Evolutionary conservation across 2,888 invertebrate genomes (phyloP).

Genomic region (Silvanus unidentatus): DNA sequence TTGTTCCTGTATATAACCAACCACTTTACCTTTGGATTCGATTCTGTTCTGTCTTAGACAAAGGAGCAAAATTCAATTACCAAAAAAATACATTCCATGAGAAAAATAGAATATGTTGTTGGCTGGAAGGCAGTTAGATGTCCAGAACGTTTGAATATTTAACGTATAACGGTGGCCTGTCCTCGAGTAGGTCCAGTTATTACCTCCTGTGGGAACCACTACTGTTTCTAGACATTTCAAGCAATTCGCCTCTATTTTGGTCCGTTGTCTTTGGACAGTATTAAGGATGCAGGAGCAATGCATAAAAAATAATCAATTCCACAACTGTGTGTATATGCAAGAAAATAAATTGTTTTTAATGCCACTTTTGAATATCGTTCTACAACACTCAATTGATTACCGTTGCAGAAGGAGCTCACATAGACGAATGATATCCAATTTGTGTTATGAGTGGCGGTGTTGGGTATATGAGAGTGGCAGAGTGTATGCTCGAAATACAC

Average conservation of each 20-base stretch:
- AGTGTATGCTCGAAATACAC: neutral
- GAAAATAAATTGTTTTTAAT: too few species aligned
- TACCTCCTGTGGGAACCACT: slow-evolving; percentile 7
- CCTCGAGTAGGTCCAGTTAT: slow-evolving; percentile 2
- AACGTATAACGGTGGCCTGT: slow-evolving; percentile 1
- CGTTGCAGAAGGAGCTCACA: neutral
- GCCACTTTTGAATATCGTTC: too few species aligned
- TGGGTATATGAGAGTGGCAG: slow-evolving; percentile 11
- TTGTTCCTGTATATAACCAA: too few species aligned
- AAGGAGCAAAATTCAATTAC: neutral
- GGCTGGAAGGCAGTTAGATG: slow-evolving; percentile 2
- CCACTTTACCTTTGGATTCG: too few species aligned
- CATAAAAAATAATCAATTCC: too few species aligned
- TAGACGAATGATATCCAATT: slow-evolving; percentile 22
- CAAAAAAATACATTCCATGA: neutral
- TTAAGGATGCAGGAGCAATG: too few species aligned
- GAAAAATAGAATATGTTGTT: slow-evolving; percentile 1
- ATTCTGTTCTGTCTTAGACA: too few species aligned
- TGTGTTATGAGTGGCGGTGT: slow-evolving; percentile 23
- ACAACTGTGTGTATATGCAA: too few species aligned
- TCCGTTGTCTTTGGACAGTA: neutral
- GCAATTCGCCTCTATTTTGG: slow-evolving; percentile 10
- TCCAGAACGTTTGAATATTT: slow-evolving; percentile 2
- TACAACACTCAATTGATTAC: neutral
- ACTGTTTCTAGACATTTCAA: slow-evolving; percentile 8